Conservation (phyloP, 2,888 invertebrate species). For the Pollenia labialis region DNA sequence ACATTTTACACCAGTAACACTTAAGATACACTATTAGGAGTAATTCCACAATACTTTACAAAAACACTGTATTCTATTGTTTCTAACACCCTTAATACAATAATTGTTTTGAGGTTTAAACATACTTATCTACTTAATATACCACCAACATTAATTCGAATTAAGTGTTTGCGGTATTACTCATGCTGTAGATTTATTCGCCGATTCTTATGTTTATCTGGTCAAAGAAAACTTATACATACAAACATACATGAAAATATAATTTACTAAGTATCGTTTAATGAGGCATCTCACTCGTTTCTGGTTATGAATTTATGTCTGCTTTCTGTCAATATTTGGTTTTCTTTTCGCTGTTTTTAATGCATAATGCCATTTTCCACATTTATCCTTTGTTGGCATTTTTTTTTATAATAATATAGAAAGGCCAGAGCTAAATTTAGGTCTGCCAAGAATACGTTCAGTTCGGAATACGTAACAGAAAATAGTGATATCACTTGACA, state of each 20-base stretch:
- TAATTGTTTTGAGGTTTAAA: constrained; percentile 57
- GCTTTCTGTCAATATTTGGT: constrained; percentile 66
- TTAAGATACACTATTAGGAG: constrained; percentile 24
- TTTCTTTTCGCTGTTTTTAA: background rate
- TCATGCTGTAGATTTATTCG: constrained; percentile 37
- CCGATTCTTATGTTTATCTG: constrained; percentile 26
- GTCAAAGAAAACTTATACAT: background rate
- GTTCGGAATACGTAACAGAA: too few species aligned
- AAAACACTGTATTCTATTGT: constrained; percentile 16
- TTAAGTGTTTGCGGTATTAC: constrained; percentile 68
- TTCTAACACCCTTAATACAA: constrained; percentile 31
- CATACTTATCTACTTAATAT: constrained; percentile 69
- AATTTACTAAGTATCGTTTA: constrained; percentile 74
- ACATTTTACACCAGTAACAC: constrained; percentile 60
- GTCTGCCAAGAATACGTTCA: too few species aligned
- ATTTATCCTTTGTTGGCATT: constrained; percentile 48
- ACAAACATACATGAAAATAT: constrained; percentile 45
- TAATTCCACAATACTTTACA: constrained; percentile 1
- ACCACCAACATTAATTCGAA: constrained; percentile 43
- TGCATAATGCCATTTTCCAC: constrained; percentile 11
- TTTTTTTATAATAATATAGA: constrained; percentile 14
- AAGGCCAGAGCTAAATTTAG: constrained; percentile 15
- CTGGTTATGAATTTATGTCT: constrained; percentile 53
- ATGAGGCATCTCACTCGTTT: constrained; percentile 62
- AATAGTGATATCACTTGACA: too few species aligned